Conservation (phyloP, 2,888 invertebrate genomes). For the Melinaea menophilus region DNA sequence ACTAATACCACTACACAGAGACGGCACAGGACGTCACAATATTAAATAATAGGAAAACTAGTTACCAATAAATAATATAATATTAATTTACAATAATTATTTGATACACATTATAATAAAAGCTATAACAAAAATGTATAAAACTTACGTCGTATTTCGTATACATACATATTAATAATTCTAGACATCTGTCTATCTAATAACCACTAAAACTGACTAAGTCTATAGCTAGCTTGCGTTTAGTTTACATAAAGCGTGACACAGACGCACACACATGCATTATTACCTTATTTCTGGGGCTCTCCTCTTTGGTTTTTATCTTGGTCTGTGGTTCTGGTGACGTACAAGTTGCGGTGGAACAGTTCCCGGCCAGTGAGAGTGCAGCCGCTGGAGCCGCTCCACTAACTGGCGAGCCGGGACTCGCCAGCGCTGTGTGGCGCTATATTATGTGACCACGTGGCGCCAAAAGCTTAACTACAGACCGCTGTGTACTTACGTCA, state of each 20-base stretch:
- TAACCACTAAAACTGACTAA: too few species aligned
- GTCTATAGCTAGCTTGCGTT: too few species aligned
- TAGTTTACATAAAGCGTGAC: slow-evolving; percentile 4
- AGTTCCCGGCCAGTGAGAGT: slow-evolving; percentile 45
- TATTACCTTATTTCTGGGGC: slow-evolving; percentile 33
- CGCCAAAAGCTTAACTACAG: slow-evolving; percentile 6
- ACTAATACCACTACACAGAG: too few species aligned
- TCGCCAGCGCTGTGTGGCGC: slow-evolving; percentile 50
- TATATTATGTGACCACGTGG: slow-evolving; percentile 23
- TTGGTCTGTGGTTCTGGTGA: slow-evolving; percentile 39
- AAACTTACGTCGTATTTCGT: too few species aligned
- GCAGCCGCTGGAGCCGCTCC: slow-evolving; percentile 40
- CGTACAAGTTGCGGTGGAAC: slow-evolving; percentile 36
- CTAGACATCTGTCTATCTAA: too few species aligned
- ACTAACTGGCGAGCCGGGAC: slow-evolving; percentile 60
- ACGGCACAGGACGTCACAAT: too few species aligned
- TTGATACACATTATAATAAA: too few species aligned
- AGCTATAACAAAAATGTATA: too few species aligned
- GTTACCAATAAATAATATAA: too few species aligned
- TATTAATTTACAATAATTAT: too few species aligned
- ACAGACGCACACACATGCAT: background rate
- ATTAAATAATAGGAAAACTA: too few species aligned
- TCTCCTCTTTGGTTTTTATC: slow-evolving; percentile 36
- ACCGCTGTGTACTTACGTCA: slow-evolving; percentile 20
- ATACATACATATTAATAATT: too few species aligned